Evolutionary conservation across 2,888 invertebrate genomes (phyloP).

Genomic region (Phengaris alcon): DNA sequence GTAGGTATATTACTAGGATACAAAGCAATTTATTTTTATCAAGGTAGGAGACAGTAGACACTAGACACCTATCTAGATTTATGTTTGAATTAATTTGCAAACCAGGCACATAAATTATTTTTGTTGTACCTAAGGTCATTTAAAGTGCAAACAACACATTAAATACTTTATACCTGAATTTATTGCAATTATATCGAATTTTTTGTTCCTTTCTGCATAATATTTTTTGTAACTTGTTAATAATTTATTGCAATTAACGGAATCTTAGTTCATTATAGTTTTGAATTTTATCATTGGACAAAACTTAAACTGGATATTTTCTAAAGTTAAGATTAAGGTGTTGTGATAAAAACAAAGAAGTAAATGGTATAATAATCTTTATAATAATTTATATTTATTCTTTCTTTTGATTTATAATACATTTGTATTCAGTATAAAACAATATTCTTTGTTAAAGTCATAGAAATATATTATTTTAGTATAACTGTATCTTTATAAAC

Average conservation of each 20-base stretch:
- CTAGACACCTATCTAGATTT: neutral
- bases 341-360: slow-evolving; percentile 57
- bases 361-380: slow-evolving; percentile 77
- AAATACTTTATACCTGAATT: neutral
- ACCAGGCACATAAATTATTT: neutral
- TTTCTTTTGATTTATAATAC: slow-evolving; percentile 67
- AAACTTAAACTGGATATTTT: neutral
- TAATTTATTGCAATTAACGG: neutral
- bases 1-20: neutral
- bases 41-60: too few relatives aligned
- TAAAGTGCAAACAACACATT: neutral
- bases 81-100: neutral
- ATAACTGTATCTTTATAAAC: slow-evolving; percentile 77
- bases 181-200: neutral
- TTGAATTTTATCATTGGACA: neutral
- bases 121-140: neutral
- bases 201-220: neutral
- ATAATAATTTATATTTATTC: slow-evolving; percentile 78
- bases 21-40: neutral
- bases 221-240: neutral
- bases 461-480: slow-evolving; percentile 79
- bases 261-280: neutral
- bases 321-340: neutral
- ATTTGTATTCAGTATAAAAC: slow-evolving; percentile 78
- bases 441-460: slow-evolving; percentile 79